Evolutionary conservation across 2,888 invertebrate genomes (phyloP).

Genomic region (Caenorhabditis sp.): DNA sequence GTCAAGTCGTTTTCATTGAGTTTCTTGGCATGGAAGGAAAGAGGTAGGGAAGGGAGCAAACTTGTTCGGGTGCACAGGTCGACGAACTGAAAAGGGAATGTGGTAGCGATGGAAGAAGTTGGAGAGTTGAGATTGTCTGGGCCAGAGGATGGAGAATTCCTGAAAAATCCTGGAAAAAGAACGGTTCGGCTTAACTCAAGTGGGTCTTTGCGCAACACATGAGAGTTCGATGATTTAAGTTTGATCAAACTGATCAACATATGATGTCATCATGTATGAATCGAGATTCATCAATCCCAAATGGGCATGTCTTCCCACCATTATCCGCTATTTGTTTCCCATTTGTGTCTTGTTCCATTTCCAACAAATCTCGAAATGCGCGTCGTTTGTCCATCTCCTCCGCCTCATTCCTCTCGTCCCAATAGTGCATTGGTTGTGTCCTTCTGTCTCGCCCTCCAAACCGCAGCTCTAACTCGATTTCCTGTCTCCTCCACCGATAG

Average conservation of each 20-base stretch:
- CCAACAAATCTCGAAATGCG: not conserved
- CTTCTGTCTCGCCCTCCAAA: not conserved
- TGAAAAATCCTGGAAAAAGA: no score
- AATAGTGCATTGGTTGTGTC: not conserved
- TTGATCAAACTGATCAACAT: no score
- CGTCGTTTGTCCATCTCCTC: not conserved
- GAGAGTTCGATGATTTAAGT: no score
- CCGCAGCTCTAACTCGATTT: slow-evolving; percentile 10
- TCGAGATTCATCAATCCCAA: no score
- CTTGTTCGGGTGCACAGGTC: slow-evolving; percentile 13
- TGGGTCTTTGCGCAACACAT: no score
- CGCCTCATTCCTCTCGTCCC: not conserved
- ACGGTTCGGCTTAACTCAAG: no score
- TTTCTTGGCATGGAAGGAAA: slow-evolving; percentile 31
- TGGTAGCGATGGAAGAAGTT: not conserved
- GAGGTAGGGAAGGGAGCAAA: no score
- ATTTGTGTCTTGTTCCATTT: not conserved
- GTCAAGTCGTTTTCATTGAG: slow-evolving; percentile 42
- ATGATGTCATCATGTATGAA: no score
- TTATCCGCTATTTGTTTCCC: no score
- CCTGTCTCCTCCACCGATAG: slow-evolving; percentile 1
- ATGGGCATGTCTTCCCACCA: no score
- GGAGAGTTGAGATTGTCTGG: no score
- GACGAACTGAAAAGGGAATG: not conserved
- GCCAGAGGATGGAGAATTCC: no score